Percentiles rank a stretch among this genome's conserved stretches.
Evolutionary conservation across 2,113 vertebrate species (phyloP).

Genomic region (Cyanoliseus patagonus): DNA sequence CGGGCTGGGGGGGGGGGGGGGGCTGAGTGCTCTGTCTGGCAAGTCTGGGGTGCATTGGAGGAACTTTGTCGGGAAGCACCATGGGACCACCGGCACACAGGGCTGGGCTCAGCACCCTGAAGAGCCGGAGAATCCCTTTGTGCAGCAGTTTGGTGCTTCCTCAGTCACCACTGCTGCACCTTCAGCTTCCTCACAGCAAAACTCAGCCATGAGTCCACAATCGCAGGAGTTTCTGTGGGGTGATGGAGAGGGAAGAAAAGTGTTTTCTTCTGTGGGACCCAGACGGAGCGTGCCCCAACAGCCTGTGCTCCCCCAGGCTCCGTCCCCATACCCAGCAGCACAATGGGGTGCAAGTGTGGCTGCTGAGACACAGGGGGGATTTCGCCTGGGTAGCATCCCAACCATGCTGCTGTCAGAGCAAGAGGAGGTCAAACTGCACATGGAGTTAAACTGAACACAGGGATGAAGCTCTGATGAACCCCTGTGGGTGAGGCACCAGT

Average conservation of each 20-base stretch:
- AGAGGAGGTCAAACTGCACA: not conserved
- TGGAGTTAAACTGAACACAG: rapidly evolving
- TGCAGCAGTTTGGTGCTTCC: not conserved
- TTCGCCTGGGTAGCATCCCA: not conserved
- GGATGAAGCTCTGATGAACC: not conserved
- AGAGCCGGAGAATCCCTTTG: not conserved
- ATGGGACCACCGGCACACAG: rapidly evolving
- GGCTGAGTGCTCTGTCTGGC: rapidly evolving
- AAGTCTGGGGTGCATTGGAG: rapidly evolving
- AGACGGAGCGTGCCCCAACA: not conserved
- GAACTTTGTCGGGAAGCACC: not conserved
- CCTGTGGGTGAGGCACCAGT: not conserved
- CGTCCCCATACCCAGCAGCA: not conserved
- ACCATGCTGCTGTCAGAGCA: not conserved
- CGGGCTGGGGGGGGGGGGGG: too few species aligned
- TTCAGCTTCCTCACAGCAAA: not conserved
- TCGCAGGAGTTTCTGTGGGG: not conserved
- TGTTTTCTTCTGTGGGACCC: not conserved
- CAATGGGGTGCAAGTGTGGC: rapidly evolving
- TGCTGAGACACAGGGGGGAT: rapidly evolving
- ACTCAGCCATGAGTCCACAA: rapidly evolving
- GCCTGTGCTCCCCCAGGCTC: not conserved
- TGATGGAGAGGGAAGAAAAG: not conserved
- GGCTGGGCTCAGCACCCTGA: not conserved
- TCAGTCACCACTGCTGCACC: not conserved